These are phyloP conservation scores for Cyclura pinguis DNA, from an alignment of 2,797 vertebrate species.

Conservation along the genomic window DNA sequence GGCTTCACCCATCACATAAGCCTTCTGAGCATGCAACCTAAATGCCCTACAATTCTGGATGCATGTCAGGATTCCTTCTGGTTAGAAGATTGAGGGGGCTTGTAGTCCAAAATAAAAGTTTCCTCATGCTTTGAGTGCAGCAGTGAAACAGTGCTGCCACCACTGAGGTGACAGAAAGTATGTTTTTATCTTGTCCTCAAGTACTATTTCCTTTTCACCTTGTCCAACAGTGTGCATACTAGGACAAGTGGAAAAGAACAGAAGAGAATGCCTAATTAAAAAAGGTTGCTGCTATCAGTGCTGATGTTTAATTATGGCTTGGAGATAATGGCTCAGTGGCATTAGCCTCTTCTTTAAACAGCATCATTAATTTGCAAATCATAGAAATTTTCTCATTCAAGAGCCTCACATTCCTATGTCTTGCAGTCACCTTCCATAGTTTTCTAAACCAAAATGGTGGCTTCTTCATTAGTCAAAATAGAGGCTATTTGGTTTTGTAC, in stretches of 20 bases:
- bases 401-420: background rate
- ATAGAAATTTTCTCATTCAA: conserved; percentile 1
- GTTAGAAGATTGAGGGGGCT: too few species aligned
- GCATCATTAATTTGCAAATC: conserved; percentile 36
- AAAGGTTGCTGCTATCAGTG: conserved; percentile 11
- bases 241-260: fast-evolving
- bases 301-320: conserved; percentile 40
- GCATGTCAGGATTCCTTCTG: too few species aligned
- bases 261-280: conserved; percentile 29
- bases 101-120: too few species aligned
- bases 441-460: background rate
- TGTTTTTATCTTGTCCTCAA: background rate
- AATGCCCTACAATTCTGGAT: too few species aligned
- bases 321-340: conserved; percentile 43
- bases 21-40: too few species aligned
- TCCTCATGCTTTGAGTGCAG: background rate
- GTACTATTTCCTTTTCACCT: background rate
- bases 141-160: background rate
- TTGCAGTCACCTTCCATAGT: background rate
- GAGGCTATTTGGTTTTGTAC: background rate
- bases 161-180: background rate
- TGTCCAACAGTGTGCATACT: background rate
- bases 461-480: background rate
- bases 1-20: too few species aligned
- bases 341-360: conserved; percentile 8